A percentile compares a stretch with the other conserved stretches of the same genome.
phyloP scores from a whole-genome alignment of 2,113 vertebrate genomes.

The Pristiophorus japonicus region DNA sequence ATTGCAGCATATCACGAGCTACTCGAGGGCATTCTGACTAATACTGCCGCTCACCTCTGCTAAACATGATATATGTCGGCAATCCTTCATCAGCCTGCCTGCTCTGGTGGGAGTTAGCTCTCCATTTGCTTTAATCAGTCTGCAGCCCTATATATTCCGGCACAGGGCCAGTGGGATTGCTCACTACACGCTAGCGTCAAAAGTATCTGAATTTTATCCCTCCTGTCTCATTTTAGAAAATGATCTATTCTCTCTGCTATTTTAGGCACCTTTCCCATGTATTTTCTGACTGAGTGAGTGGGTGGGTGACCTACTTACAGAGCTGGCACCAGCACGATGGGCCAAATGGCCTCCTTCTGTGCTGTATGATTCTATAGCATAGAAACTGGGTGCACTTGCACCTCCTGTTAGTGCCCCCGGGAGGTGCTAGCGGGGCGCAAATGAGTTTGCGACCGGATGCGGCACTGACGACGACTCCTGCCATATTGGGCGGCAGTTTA shows the following conservation, averaged over 20 bases:
- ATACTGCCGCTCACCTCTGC: neutral
- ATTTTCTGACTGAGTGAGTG: neutral
- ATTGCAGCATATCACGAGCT: neutral
- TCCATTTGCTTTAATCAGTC: neutral
- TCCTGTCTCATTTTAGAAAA: neutral
- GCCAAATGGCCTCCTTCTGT: neutral
- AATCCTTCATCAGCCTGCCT: neutral
- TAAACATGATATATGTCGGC: neutral
- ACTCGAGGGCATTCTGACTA: neutral
- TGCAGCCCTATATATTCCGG: neutral
- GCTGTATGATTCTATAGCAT: neutral
- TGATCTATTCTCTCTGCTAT: neutral
- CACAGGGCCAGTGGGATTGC: neutral
- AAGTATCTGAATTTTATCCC: neutral
- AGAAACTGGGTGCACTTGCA: no score
- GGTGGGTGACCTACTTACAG: neutral
- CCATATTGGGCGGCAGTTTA: no score
- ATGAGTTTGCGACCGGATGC: no score
- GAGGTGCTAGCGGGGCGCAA: no score
- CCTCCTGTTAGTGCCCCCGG: no score
- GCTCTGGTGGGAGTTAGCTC: neutral
- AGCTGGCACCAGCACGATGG: neutral
- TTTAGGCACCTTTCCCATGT: neutral
- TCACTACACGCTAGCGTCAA: neutral
- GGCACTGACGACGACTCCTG: no score